phyloP scores from a whole-genome alignment of 2,888 invertebrate species.

The Odontocerum albicorne region DNA sequence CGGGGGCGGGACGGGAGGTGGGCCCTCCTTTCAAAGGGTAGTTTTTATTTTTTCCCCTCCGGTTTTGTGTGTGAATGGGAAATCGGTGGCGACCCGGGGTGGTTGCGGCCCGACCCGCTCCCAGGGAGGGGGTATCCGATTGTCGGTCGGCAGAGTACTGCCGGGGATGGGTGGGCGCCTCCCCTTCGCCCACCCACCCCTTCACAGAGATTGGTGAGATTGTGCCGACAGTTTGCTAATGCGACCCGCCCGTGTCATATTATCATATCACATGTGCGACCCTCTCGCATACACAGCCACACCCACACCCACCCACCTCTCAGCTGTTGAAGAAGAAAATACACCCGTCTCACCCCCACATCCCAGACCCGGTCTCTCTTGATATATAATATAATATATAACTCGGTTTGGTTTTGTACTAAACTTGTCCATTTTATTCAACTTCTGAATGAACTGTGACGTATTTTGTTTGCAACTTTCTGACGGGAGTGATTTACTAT shows the following conservation, averaged over 20 bases:
- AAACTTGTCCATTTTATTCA: too few species aligned
- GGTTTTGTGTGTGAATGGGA: slow-evolving; percentile 36
- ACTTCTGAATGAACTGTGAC: too few species aligned
- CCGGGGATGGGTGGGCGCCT: slow-evolving; percentile 2
- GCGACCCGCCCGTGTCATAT: slow-evolving; percentile 8
- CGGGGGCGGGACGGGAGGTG: slow-evolving; percentile 41
- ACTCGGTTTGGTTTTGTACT: too few species aligned
- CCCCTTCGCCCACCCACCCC: slow-evolving; percentile 9
- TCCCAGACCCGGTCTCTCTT: too few species aligned
- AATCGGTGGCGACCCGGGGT: slow-evolving; percentile 24
- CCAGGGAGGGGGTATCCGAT: slow-evolving; percentile 9
- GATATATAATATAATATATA: too few species aligned
- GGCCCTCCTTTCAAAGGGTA: slow-evolving; percentile 35
- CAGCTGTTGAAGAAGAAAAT: too few species aligned
- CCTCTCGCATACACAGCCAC: too few species aligned
- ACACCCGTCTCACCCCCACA: too few species aligned
- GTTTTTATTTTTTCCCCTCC: slow-evolving; percentile 36
- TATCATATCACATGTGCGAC: background rate
- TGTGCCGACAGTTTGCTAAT: slow-evolving; percentile 16
- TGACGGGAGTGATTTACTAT: too few species aligned
- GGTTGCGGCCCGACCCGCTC: slow-evolving; percentile 11
- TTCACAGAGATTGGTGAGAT: slow-evolving; percentile 3
- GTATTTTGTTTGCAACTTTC: too few species aligned
- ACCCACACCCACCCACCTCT: background rate
- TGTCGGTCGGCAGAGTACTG: slow-evolving; percentile 12